Conservation (phyloP, 1,140 invertebrate genomes). For the Mercenaria mercenaria region DNA sequence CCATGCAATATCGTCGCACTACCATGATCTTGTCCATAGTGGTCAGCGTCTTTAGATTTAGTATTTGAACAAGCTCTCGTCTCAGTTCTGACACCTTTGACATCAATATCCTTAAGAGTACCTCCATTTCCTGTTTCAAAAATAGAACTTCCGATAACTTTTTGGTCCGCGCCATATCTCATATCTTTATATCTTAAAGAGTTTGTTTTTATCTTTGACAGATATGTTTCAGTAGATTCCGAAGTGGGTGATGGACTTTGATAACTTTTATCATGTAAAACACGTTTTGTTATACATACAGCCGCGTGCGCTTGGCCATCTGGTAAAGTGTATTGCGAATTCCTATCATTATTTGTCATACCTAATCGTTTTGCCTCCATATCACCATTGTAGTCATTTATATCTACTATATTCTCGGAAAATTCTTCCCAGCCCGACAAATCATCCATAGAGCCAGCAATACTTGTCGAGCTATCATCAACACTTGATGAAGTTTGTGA, state of each 20-base stretch:
- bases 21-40: background rate
- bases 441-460: constrained; percentile 37
- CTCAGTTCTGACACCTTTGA: background rate
- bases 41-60: background rate
- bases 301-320: background rate
- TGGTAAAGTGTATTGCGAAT: background rate
- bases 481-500: constrained; percentile 21
- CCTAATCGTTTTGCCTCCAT: background rate
- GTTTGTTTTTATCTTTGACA: constrained; percentile 35
- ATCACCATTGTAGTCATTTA: background rate
- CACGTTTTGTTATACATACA: background rate
- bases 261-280: constrained; percentile 27
- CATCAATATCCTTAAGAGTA: constrained; percentile 9
- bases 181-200: constrained; percentile 14
- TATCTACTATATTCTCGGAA: constrained; percentile 44
- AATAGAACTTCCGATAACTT: constrained; percentile 38
- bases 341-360: background rate
- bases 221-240: constrained; percentile 2
- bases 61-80: background rate
- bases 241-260: background rate
- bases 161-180: background rate
- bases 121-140: constrained; percentile 55
- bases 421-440: constrained; percentile 58
- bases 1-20: background rate
- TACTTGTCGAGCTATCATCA: constrained; percentile 11